Base-by-base conservation (phyloP, 1,140 invertebrate species). In the Plodia interpunctella region DNA sequence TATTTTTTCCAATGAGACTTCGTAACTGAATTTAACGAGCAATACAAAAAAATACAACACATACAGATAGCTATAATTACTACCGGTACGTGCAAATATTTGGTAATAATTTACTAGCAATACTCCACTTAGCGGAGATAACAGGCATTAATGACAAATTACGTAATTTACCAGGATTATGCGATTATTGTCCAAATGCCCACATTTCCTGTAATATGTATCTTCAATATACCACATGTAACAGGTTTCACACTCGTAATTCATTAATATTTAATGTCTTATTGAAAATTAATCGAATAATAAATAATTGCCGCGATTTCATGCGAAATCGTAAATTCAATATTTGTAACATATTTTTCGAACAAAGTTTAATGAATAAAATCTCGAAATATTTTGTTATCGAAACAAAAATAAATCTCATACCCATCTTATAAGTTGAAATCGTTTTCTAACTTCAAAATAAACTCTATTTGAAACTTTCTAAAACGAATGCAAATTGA, bases 401-500 rank as follows among this genome's bases (percentile, higher is more conserved):
- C 11, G 2, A 9, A 10, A 32, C 6, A 11, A 32, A 32, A 32
- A 32, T 3, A 32, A 32, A 32, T 32, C 30, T 32, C 38, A 44
- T 5, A 44, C 10, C 38, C 13, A 44, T 44, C n/a, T 44, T 15
- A 15, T 15, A 35, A 44, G 38, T 15, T 44, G 38, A 15, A 44
- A 15, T 44, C 38, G 38, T 44, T 44, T 15, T 44, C 13, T 15
- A 44, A 44, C 5, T 44, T 44, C 15, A n/a, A 44, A 44, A 44
- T 44, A 44, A 44, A 44, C 38, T n/a, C 38, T 44, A 44, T 44
- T 44, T 44, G 38, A 44, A 44, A 44, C 64, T 63, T 51, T 49
- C 49, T 65, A 62, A 67, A 70, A 72, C 59, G 66, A 56, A 74
- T 74, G 67, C 65, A 78, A 74, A 74, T 76, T 44, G 13, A 44